A percentile compares a stretch with the other conserved stretches of the same genome.
Conservation (phyloP, 2,797 vertebrate species). For the Chiloscyllium punctatum region DNA sequence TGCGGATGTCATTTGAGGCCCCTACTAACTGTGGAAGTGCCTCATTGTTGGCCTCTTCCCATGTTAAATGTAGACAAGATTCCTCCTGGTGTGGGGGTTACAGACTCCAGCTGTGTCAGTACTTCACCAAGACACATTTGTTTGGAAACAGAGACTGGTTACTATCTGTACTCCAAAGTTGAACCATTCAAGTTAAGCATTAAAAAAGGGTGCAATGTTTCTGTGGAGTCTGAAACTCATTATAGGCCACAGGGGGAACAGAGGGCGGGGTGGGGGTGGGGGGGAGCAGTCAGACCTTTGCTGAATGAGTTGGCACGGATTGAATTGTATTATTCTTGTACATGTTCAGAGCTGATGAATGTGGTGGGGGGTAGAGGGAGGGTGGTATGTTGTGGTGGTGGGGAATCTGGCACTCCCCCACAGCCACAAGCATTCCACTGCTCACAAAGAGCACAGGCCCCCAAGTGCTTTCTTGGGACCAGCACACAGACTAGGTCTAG, state of each 20-base stretch:
- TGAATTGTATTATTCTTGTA: background rate
- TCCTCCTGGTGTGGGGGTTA: background rate
- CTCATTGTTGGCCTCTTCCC: background rate
- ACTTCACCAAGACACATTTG: background rate
- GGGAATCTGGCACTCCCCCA: background rate
- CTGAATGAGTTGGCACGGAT: background rate
- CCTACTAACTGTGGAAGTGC: background rate
- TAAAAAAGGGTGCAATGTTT: background rate
- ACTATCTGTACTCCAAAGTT: background rate
- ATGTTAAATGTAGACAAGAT: constrained; percentile 3
- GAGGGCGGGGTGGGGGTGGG: too few relatives aligned
- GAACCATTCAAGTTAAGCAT: too few relatives aligned
- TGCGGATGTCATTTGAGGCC: background rate
- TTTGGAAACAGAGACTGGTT: background rate
- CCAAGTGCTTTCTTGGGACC: background rate
- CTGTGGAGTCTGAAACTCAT: background rate
- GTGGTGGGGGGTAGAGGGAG: background rate
- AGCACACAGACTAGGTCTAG: background rate
- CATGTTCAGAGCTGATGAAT: background rate
- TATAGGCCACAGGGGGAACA: background rate
- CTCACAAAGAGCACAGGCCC: background rate
- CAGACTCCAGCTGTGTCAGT: background rate
- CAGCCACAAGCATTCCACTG: constrained; percentile 5
- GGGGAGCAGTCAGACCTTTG: background rate
- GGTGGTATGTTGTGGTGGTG: background rate